Evolutionary conservation across 1,140 invertebrate species (phyloP).

Genomic region (Drosophila neocordata): DNA sequence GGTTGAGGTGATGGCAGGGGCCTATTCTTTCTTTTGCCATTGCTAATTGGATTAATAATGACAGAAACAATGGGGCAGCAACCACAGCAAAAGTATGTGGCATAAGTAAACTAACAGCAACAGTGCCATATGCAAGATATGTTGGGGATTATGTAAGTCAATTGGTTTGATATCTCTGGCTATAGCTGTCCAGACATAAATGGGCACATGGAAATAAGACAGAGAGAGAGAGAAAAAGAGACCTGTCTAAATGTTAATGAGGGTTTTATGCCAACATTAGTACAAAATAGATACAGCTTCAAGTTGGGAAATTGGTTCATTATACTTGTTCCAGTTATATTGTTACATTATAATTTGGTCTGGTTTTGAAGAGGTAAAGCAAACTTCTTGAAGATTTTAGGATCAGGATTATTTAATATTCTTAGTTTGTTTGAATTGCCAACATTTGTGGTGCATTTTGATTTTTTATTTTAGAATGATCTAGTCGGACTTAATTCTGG

Average conservation of each 20-base stretch:
- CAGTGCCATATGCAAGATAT: slow-evolving; percentile 28
- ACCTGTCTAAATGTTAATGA: background rate
- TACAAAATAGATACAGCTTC: background rate
- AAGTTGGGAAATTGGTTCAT: background rate
- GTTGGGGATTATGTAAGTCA: slow-evolving; percentile 43
- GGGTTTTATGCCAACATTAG: background rate
- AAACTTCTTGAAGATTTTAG: no score
- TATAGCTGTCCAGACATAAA: background rate
- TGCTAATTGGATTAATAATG: slow-evolving; percentile 63
- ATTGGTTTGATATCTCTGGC: slow-evolving; percentile 10
- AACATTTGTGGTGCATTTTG: no score
- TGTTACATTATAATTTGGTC: background rate
- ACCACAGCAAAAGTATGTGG: slow-evolving; percentile 2
- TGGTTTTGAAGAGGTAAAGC: background rate
- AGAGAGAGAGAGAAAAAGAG: background rate
- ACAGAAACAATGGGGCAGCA: slow-evolving; percentile 50
- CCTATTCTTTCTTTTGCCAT: slow-evolving; percentile 36
- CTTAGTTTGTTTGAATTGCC: no score
- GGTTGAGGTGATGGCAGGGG: no score
- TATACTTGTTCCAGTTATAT: background rate
- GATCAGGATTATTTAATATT: no score
- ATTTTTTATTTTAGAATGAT: no score
- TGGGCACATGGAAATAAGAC: no score
- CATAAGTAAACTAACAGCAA: slow-evolving; percentile 9
- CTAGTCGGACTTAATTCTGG: no score